Base-by-base conservation (phyloP, 1,140 invertebrate species). In the Andrena cerasifolii region DNA sequence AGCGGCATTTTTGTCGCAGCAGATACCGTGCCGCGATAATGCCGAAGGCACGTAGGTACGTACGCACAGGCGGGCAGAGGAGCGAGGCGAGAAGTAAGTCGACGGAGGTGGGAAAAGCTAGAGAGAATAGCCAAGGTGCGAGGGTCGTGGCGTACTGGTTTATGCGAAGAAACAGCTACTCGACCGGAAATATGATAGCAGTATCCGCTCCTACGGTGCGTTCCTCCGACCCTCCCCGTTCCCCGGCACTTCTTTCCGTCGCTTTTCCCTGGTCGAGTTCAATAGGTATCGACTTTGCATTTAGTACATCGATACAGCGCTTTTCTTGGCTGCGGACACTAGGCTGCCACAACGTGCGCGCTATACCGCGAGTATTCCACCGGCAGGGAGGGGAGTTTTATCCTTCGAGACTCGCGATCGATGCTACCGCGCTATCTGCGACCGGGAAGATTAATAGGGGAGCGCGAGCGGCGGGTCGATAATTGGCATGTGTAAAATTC, bases 231-330 rank as follows among this genome's bases (percentile, higher is more conserved):
- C 58, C 31, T 28, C 28, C 7, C 12, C 40, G 36, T 24, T 21
- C 33, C 12, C 18, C 31, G 16, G 6, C 5, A 8, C 31, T n/a
- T 54, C 33, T 54, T 31, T 43, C 43, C 36, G 26, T 53, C 63
- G 40, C 49, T 79, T 63, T 24, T 54, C 71, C 49, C 63, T 61
- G 73, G 33, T 58, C 58, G 56, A 77, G 70, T 80, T 82, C 80
- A 71, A 79, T 82, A 79, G 76, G 70, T 83, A 86, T 86, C 78
- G 79, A 86, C 75, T 85, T 86, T 66, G 63, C 79, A 85, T 85
- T 85, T 82, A 67, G 74, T 58, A 26, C 58, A 78, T 59, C 71
- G 79, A 81, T 74, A 81, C 54, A 28, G 28, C 21, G 31, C 51
- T 21, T 82, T 53, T 59, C 47, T 43, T 14, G n/a, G 28, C 56